Base-by-base conservation (phyloP, 2,797 vertebrate species). In the Cryptoprocta ferox region DNA sequence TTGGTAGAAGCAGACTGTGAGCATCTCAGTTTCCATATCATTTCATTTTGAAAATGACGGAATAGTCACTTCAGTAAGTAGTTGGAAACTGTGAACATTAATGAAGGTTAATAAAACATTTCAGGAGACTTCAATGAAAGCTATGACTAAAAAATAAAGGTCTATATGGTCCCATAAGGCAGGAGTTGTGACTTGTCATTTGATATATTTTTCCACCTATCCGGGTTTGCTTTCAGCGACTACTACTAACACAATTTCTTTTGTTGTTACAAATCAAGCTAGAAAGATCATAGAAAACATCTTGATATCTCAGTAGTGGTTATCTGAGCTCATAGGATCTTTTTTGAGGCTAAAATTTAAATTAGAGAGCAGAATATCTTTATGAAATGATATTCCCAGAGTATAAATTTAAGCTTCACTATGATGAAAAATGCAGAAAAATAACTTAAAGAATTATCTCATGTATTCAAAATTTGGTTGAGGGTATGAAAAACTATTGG, bases 401-500 rank as follows among this genome's bases (percentile, higher is more conserved):
- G 19, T 71, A 91, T 2, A 3, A 42, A 30, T 53, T 78, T 89
- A 75, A 63, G 2, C 2, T 89, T 79, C 48, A 11, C 30, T 92
- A 13, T 84, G 83, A 86, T 68, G 10, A 85, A 86, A 70, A 85
- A 48, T 89, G 32, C 26, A 56, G 45, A 59, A 71, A 93, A 79
- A 82, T 61, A 9, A 68, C 24, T 78, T 66, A 91, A 93, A 85
- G 15, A 53, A 79, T 80, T 37, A 66, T 35, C 18, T 88, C 3
- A 59, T 30, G 81, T 65, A 65, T 71, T 83, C 16, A 76, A 88
- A 96, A 92, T 89, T 97, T 90, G 42, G 80, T 81, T 59, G 19
- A 79, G 2, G 18, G 0, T 86, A 61, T 87, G 28, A 86, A 89
- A 94, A 86, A 37, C 3, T 19, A 12, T 45, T 89, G 39, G 18